These are phyloP conservation scores for Poecilus cupreus DNA, from an alignment of 2,888 invertebrate genomes.

Conservation along the genomic window DNA sequence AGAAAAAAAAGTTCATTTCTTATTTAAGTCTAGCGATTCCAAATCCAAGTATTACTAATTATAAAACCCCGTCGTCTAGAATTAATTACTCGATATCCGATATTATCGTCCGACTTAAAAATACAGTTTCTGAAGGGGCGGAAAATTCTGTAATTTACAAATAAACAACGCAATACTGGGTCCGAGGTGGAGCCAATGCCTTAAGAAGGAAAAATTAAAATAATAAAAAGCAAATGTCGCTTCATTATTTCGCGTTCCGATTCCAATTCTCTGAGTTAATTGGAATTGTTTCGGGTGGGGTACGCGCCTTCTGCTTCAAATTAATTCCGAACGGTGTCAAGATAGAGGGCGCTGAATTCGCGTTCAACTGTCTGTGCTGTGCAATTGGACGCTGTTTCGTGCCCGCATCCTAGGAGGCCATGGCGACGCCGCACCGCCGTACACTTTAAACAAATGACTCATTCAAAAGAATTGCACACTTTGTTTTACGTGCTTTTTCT, in stretches of 20 bases:
- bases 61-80: not conserved
- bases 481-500: constrained; percentile 28
- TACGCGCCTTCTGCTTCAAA: constrained; percentile 58
- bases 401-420: constrained; percentile 5
- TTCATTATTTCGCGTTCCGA: constrained; percentile 60
- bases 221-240: constrained; percentile 60
- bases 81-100: constrained; percentile 18
- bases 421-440: constrained; percentile 9
- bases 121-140: not conserved
- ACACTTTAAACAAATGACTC: constrained; percentile 54
- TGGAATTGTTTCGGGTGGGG: constrained; percentile 59
- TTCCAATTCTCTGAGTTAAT: constrained; percentile 60
- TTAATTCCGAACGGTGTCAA: constrained; percentile 60
- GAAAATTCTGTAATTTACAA: constrained; percentile 17
- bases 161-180: constrained; percentile 32
- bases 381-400: constrained; percentile 15
- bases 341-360: constrained; percentile 50
- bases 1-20: not conserved
- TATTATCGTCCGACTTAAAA: not conserved
- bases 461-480: constrained; percentile 54
- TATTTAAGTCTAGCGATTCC: not conserved
- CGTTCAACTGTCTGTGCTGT: constrained; percentile 31
- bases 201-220: constrained; percentile 58
- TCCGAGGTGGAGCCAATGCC: constrained; percentile 10
- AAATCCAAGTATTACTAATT: constrained; percentile 22